phyloP scores from a whole-genome alignment of 2,888 invertebrate species.

The Agrochola macilenta region DNA sequence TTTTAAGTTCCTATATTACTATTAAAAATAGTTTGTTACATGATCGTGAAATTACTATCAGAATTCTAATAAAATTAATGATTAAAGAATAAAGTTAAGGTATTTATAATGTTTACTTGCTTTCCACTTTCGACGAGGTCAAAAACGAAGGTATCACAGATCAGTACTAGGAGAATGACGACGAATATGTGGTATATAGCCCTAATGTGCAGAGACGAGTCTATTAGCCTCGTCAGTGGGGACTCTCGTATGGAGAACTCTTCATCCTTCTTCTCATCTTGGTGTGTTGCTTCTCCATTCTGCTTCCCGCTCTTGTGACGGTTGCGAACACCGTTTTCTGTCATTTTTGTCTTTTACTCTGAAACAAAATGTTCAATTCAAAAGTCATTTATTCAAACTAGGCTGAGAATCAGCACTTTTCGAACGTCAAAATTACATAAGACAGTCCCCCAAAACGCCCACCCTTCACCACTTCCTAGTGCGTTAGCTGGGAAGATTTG shows the following conservation, averaged over 20 bases:
- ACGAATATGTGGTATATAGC: conserved; percentile 96
- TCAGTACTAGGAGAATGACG: conserved; percentile 93
- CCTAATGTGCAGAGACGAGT: conserved; percentile 93
- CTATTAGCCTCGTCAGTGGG: conserved; percentile 94
- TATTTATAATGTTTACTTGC: conserved; percentile 89
- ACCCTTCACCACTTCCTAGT: too few relatives aligned
- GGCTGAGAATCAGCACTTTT: too few relatives aligned
- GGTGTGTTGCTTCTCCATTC: conserved; percentile 69
- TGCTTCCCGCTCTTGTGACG: conserved; percentile 56
- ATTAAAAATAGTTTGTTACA: not conserved
- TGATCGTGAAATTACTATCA: not conserved
- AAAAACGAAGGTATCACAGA: conserved; percentile 93
- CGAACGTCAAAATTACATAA: too few relatives aligned
- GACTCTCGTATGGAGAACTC: conserved; percentile 94
- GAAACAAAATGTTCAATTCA: conserved; percentile 36
- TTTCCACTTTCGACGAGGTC: conserved; percentile 94
- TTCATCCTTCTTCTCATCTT: conserved; percentile 67
- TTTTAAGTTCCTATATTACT: not conserved
- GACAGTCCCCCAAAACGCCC: too few relatives aligned
- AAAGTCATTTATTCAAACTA: too few relatives aligned
- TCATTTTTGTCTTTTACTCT: conserved; percentile 56
- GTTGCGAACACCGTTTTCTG: conserved; percentile 53
- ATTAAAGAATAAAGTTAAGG: not conserved
- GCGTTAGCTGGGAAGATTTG: too few relatives aligned
- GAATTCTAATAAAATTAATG: not conserved